Base-by-base conservation (phyloP, 64 coral and sea anemone genomes). In the Actinia tenebrosa region DNA sequence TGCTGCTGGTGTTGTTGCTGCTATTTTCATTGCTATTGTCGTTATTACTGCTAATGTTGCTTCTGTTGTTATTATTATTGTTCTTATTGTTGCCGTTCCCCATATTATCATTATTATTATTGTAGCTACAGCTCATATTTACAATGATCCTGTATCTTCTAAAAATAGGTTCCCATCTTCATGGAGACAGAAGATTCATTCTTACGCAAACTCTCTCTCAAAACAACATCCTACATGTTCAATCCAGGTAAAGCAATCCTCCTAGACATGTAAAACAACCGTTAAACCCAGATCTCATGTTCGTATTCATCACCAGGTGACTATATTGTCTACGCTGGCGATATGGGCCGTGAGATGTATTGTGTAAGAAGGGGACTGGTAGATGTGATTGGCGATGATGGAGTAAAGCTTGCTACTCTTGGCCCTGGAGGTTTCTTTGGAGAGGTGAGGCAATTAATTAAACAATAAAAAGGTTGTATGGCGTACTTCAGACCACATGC, bases 281-380 rank as follows among this genome's bases (percentile, higher is more conserved):
- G 9, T 2, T 44, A 19, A 16, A 54, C 64, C 42, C 22, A 10
- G 63, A 10, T 25, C 15, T 22, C 60, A 44, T 52, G 3, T 60
- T 58, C 8, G 75, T 78, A 75, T 88, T 45, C 22, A 60, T 77
- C 88, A 52, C 55, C 18, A 96, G 94, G 80, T 16, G 94, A 96
- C 54, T 96, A 66, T 84, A 86, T 96, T 19, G 81, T 96, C 45
- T 96, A 96, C 62, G 91, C 91, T 1, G 94, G 94, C 42, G 94
- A 96, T 84, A 96, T 96, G 94, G 94, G 94, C 62, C 85, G 94
- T 84, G 94, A 96, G 86, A 96, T 96, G 94, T 96, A 96, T 60
- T 92, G 91, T 45, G 86, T 96, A 50, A 90, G 94, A 53, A 78
- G 94, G 56, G 94, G 94, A 20, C 60, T 88, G 53, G 94, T 96